Evolutionary conservation across 2,888 invertebrate genomes (phyloP), one percentile per base, ranked within the genome.

Genomic region (Cheilosia scutellata): DNA sequence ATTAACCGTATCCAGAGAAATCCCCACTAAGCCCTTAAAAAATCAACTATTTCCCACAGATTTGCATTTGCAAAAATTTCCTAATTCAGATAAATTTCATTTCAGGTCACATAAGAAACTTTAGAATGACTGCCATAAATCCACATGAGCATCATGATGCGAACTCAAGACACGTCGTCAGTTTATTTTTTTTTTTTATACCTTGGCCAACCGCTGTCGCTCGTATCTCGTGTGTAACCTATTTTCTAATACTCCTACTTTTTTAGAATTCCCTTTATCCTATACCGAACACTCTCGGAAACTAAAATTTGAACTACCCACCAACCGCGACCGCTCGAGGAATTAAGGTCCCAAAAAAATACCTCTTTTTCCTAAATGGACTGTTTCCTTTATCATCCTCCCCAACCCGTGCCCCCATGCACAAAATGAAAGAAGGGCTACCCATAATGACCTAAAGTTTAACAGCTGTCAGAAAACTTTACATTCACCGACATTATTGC

Each of bases 391-490:
- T 25, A 11, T 13, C 27, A 13, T 37, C 27, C 27, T 3, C 11
- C 20, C n/a, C 33, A 33, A 16, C 16, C 5, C 33, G 25, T 11
- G 20, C 2, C 9, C 33, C 5, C 33, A 4, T 11, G 3, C 9
- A 20, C 37, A 40, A 51, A 33, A 31, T 25, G 11, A 49, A n/a
- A 53, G n/a, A 11, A 27, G 27, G 51, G 62, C 76, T 77, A 76
- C 74, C 77, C 82, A 68, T 86, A 86, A 86, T 86, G 86, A 86
- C 82, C 86, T 47, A 86, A 86, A 86, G 86, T 86, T 86, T 86
- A 86, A 82, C 86, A 86, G 86, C 86, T 86, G 86, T 86, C 86
- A 82, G 86, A 63, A 68, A 82, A 86, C 76, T 86, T 86, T 82
- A 86, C 72, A 86, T 86, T 82, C 77, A 72, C 82, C 72, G 76